Percentiles rank a stretch among this genome's conserved stretches.
Conservation (phyloP, 1,140 invertebrate genomes). For the Pseudoatta argentina region DNA sequence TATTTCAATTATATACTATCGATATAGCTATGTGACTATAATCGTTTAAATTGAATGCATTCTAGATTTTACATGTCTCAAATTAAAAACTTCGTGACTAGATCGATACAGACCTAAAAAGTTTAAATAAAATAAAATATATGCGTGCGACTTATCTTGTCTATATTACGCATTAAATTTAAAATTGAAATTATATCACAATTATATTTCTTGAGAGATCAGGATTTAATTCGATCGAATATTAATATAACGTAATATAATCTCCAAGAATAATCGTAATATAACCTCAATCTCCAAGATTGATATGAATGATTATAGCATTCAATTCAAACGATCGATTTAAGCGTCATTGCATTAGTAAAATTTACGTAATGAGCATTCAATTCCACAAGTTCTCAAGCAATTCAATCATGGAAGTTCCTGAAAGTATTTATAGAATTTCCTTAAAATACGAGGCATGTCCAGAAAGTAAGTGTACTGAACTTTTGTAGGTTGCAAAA, state of each 20-base stretch:
- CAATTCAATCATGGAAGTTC: background rate
- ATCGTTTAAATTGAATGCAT: constrained; percentile 54
- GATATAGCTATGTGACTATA: background rate
- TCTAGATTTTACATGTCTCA: background rate
- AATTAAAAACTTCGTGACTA: constrained; percentile 31
- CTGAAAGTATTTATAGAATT: constrained; percentile 4
- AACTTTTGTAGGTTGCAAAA: too few species aligned
- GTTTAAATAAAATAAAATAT: constrained; percentile 1
- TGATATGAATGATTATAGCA: background rate
- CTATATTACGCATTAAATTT: constrained; percentile 17
- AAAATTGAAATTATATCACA: background rate
- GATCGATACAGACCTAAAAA: constrained; percentile 36
- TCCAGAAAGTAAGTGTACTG: too few species aligned
- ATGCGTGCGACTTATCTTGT: background rate
- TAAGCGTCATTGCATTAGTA: background rate
- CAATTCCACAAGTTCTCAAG: background rate
- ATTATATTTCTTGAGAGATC: background rate
- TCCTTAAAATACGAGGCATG: too few species aligned
- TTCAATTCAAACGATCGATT: constrained; percentile 44
- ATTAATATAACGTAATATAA: background rate
- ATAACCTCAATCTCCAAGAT: background rate
- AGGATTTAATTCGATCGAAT: constrained; percentile 1
- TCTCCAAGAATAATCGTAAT: background rate
- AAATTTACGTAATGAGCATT: constrained; percentile 28
- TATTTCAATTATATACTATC: constrained; percentile 24